Evolutionary conservation across 2,797 vertebrate species (phyloP).

Genomic region (Danio aesculapii): DNA sequence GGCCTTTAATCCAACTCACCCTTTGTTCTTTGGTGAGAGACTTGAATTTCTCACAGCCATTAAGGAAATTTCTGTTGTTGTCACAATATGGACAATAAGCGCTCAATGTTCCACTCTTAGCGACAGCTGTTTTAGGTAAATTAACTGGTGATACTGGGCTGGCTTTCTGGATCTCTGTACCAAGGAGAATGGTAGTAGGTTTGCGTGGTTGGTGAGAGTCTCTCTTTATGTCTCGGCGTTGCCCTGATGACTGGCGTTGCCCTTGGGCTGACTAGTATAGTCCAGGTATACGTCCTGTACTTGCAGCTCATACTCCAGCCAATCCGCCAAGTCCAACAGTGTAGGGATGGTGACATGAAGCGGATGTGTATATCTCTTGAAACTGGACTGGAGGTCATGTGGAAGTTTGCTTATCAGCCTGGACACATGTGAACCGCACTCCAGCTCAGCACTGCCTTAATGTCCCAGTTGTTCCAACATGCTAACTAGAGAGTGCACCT

Average conservation of each 20-base stretch:
- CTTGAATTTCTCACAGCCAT: slow-evolving; percentile 22
- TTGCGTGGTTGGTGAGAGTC: not conserved
- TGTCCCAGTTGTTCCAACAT: slow-evolving; percentile 40
- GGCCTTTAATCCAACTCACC: slow-evolving; percentile 1
- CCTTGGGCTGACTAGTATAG: not conserved
- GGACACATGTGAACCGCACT: too few species aligned
- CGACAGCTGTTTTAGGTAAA: not conserved
- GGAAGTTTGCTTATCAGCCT: too few species aligned
- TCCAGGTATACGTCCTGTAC: not conserved
- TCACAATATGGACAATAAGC: slow-evolving; percentile 25
- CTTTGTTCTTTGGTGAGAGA: slow-evolving; percentile 12
- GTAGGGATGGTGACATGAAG: too few species aligned
- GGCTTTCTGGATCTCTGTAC: not conserved
- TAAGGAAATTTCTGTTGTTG: slow-evolving; percentile 25
- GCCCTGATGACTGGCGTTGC: not conserved
- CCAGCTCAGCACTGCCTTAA: too few species aligned
- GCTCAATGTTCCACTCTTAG: not conserved
- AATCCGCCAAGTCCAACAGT: too few species aligned
- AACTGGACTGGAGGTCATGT: too few species aligned
- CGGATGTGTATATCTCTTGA: too few species aligned
- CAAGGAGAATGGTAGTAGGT: not conserved
- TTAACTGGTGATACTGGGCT: not conserved
- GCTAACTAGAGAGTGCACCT: slow-evolving; percentile 15
- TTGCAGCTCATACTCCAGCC: slow-evolving; percentile 28
- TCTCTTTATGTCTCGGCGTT: not conserved